Conservation (phyloP, 2,113 vertebrate genomes). For the Struthio camelus region DNA sequence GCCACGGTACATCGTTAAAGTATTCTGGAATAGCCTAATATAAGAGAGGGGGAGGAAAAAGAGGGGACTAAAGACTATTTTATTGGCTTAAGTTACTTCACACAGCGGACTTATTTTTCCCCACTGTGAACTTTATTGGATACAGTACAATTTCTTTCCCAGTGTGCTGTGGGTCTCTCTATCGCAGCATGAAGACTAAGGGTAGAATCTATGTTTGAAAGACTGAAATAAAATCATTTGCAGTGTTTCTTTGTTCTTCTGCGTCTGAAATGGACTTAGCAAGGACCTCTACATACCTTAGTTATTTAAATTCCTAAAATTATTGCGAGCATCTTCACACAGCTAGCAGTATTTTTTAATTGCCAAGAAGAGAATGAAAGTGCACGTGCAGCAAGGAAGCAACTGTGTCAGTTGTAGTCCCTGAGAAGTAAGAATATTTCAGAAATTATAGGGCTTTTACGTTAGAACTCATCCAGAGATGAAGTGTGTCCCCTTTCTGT, state of each 20-base stretch:
- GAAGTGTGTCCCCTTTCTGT: not conserved
- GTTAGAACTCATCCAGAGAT: not conserved
- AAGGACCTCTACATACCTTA: not conserved
- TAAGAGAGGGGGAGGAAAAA: not conserved
- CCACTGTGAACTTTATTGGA: not conserved
- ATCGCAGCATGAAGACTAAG: not conserved
- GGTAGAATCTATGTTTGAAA: not conserved
- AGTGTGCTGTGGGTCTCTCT: not conserved
- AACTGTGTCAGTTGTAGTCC: not conserved
- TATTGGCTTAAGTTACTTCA: not conserved
- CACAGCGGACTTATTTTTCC: not conserved
- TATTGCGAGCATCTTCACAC: not conserved
- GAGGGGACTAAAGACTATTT: not conserved
- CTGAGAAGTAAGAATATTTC: not conserved
- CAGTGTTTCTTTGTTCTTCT: not conserved
- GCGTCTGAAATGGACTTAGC: not conserved
- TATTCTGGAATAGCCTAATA: not conserved
- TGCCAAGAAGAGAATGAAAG: not conserved
- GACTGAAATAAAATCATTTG: not conserved
- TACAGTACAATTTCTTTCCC: not conserved
- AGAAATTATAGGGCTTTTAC: not conserved
- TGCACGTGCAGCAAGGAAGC: not conserved
- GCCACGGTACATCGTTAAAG: not conserved
- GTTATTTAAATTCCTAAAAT: not conserved
- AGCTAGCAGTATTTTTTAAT: not conserved